Base-by-base conservation (phyloP, 1,140 invertebrate species). In the Penaeus japonicus region DNA sequence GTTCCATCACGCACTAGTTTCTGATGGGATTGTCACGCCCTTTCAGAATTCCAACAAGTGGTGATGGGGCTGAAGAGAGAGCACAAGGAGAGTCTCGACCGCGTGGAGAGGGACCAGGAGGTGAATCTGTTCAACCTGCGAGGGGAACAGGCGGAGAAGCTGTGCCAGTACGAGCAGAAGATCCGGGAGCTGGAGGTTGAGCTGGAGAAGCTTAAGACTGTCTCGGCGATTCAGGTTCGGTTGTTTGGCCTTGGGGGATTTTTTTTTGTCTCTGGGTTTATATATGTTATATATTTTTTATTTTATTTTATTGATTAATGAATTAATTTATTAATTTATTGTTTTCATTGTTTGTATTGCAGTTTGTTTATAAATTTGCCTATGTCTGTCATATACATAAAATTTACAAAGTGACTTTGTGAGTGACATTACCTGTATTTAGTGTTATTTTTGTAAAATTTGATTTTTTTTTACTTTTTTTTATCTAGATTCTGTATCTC, bases 31-130 rank as follows among this genome's bases (percentile, higher is more conserved):
- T 53, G 12, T 39, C 22, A 17, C 59, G 70, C 54, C 73, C 7
- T 83, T 84, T n/a, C 89, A 93, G 93, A 93, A 83, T 91, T 93
- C 39, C 93, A 93, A 84, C 91, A 92, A 90, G 91, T 91, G n/a
- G 90, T 93, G n/a, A 92, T 93, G 91, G 92, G 92, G 12, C 90
- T 93, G 30, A 92, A 92, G 70, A 87, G 92, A 82, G 92, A 93
- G 81, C 92, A 93, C 86, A 91, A 91, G 85, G 92, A 92, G 18
- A 91, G 91, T 20, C 47, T 93, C 24, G 91, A 91, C 1, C 90
- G 91, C 39, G 88, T 92, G 27, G 84, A 91, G 80, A 87, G 89
- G 39, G 90, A 91, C 30, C 92, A 93, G 75, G 92, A 92, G 57
- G 91, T 92, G 4, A 87, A 90, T 54, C 84, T 93, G 15, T 92